Conservation (phyloP, 2,113 vertebrate genomes). For the Cardinalis cardinalis region DNA sequence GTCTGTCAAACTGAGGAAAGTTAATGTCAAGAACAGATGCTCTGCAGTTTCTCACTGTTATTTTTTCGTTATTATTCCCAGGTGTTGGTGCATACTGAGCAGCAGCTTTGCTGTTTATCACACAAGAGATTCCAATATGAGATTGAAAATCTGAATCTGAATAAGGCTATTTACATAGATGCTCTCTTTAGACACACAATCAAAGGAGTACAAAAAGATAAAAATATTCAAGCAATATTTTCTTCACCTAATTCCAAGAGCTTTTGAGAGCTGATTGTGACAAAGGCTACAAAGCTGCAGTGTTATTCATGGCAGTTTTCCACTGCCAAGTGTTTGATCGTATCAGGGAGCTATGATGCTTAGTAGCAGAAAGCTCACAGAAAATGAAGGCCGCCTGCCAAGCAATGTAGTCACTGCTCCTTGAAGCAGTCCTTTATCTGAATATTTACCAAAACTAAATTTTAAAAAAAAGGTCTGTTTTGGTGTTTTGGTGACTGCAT, state of each 20-base stretch:
- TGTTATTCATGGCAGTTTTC: conserved; percentile 2
- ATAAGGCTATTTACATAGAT: conserved; percentile 65
- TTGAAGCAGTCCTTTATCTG: background rate
- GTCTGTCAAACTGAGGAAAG: conserved; percentile 74
- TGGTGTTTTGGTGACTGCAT: background rate
- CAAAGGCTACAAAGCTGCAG: conserved; percentile 25
- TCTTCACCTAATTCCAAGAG: conserved; percentile 61
- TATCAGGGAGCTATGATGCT: background rate
- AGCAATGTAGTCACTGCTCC: background rate
- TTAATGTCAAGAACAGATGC: conserved; percentile 78
- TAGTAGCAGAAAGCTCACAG: background rate
- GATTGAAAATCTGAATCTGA: conserved; percentile 9
- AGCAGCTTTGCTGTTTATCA: conserved; percentile 76
- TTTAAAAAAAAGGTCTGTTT: background rate
- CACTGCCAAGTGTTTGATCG: background rate
- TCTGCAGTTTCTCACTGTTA: conserved; percentile 75
- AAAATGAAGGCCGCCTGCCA: background rate
- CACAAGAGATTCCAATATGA: conserved; percentile 19
- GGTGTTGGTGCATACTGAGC: conserved; percentile 69
- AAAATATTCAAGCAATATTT: conserved; percentile 49
- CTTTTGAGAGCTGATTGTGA: conserved; percentile 44
- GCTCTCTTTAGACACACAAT: conserved; percentile 40
- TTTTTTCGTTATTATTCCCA: conserved; percentile 82
- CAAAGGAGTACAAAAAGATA: conserved; percentile 17
- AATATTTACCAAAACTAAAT: background rate